These are phyloP conservation scores for Agonopterix arenella DNA, from an alignment of 2,888 invertebrate species.

Conservation along the genomic window DNA sequence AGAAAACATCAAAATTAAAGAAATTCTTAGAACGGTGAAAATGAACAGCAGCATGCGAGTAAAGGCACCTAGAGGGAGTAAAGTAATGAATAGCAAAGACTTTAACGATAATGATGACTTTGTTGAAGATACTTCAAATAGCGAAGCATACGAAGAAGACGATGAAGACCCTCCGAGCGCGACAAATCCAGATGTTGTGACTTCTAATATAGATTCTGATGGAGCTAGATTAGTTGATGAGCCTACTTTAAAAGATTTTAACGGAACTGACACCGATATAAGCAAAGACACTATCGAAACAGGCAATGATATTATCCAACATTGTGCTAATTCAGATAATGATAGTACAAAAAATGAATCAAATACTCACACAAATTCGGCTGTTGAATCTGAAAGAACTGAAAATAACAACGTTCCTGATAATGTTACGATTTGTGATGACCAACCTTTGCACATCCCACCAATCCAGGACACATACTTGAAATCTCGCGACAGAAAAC, in stretches of 20 bases:
- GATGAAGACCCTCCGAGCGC: conserved; percentile 33
- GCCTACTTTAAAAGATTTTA: background rate
- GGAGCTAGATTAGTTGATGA: conserved; percentile 3
- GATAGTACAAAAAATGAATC: background rate
- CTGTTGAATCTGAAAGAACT: background rate
- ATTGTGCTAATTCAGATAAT: background rate
- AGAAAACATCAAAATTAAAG: conserved; percentile 62
- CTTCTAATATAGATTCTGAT: conserved; percentile 12
- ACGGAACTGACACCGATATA: background rate
- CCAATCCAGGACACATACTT: background rate
- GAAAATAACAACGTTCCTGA: background rate
- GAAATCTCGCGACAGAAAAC: conserved; percentile 34
- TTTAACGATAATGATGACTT: conserved; percentile 47
- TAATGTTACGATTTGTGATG: no score
- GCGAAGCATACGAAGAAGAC: conserved; percentile 12
- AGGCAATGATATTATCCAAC: no score
- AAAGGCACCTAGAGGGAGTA: conserved; percentile 54
- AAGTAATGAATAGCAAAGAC: conserved; percentile 55
- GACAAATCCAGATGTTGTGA: conserved; percentile 37
- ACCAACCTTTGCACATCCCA: no score
- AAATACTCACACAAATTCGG: background rate
- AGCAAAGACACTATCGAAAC: background rate
- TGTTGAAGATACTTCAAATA: conserved; percentile 24
- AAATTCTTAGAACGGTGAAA: conserved; percentile 61
- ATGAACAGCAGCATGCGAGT: conserved; percentile 64